Percentiles rank a stretch among this genome's conserved stretches.
Evolutionary conservation across 1,140 invertebrate genomes (phyloP).

Genomic region (Riptortus pedestris): DNA sequence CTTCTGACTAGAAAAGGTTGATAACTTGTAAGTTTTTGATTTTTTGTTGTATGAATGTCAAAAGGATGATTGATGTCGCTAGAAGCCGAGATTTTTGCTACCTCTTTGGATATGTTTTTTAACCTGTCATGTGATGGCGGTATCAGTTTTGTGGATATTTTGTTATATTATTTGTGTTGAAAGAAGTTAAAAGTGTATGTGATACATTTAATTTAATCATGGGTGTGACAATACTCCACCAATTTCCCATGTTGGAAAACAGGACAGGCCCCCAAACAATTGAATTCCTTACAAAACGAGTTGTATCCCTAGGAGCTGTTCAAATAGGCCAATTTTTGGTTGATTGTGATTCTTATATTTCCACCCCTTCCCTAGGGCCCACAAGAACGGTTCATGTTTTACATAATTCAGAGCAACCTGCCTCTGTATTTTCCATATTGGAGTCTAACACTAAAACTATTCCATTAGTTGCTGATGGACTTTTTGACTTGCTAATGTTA

Average conservation of each 20-base stretch:
- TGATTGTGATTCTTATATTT: conserved; percentile 88
- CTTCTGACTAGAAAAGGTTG: too few relatives aligned
- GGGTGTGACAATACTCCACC: conserved; percentile 45
- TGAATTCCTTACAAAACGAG: conserved; percentile 73
- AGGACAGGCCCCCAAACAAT: conserved; percentile 74
- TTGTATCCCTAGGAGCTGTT: conserved; percentile 71
- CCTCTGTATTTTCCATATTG: conserved; percentile 82
- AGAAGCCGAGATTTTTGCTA: too few relatives aligned
- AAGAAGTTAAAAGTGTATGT: too few relatives aligned
- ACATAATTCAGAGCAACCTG: conserved; percentile 91
- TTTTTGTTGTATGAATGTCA: too few relatives aligned
- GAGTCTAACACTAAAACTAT: conserved; percentile 77
- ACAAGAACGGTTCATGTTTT: conserved; percentile 78
- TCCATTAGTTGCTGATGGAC: conserved; percentile 74
- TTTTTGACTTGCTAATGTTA: conserved; percentile 83
- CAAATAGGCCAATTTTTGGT: conserved; percentile 83
- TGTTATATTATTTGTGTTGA: too few relatives aligned
- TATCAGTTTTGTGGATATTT: too few relatives aligned
- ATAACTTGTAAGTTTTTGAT: too few relatives aligned
- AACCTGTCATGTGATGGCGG: too few relatives aligned
- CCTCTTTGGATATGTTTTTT: too few relatives aligned
- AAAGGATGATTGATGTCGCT: too few relatives aligned
- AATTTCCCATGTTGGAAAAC: conserved; percentile 76
- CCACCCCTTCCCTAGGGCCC: conserved; percentile 44
- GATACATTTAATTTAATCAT: conserved; percentile 1